phyloP scores from a whole-genome alignment of 2,888 invertebrate species.

The Cenopis cana region DNA sequence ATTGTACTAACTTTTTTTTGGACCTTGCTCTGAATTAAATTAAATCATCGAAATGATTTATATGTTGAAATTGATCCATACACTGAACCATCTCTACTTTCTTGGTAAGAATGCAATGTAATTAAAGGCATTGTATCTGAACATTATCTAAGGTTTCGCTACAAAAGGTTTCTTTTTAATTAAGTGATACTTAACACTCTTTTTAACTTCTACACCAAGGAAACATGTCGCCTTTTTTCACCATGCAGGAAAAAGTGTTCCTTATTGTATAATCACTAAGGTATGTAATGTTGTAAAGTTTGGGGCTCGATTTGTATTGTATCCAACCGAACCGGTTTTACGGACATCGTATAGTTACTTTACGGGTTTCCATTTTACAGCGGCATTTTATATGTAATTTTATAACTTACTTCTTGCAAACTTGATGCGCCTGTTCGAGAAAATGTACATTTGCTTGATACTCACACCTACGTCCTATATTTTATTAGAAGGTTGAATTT shows the following conservation, averaged over 20 bases:
- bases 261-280: conserved; percentile 18
- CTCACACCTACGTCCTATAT: neutral
- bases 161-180: conserved; percentile 73
- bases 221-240: conserved; percentile 28
- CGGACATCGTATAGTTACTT: conserved; percentile 41
- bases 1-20: too few relatives aligned
- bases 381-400: conserved; percentile 38
- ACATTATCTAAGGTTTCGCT: conserved; percentile 67
- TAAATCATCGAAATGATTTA: too few relatives aligned
- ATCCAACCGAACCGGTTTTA: conserved; percentile 64
- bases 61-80: too few relatives aligned
- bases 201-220: conserved; percentile 45
- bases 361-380: conserved; percentile 54
- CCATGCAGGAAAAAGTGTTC: neutral
- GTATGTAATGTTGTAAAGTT: conserved; percentile 47
- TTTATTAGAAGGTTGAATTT: too few relatives aligned
- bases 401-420: conserved; percentile 20
- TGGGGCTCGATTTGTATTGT: conserved; percentile 63
- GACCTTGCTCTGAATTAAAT: too few relatives aligned
- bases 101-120: conserved; percentile 48
- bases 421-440: neutral
- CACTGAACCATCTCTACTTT: conserved; percentile 28
- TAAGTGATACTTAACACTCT: conserved; percentile 72
- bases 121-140: conserved; percentile 61
- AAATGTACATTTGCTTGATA: conserved; percentile 9